Base-by-base conservation (phyloP, 2,797 vertebrate species). In the Botia almorhae region DNA sequence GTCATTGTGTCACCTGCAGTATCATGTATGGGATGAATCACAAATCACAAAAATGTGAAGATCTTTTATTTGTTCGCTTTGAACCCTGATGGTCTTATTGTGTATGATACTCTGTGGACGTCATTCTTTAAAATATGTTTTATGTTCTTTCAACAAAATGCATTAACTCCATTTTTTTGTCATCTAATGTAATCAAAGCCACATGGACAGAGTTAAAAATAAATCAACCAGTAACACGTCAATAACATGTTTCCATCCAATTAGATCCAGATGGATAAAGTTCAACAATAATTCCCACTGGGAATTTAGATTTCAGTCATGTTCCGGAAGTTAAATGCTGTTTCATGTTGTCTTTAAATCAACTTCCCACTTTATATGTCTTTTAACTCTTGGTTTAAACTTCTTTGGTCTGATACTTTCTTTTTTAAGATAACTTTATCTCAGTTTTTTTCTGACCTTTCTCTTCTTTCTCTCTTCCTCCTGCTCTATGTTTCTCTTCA, bases 391-490 rank as follows among this genome's bases (percentile, higher is more conserved):
- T 53, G 19, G 5, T 5, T 67, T 50, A 39, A 21, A 50, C 29
- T 61, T 53, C 48, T 74, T 43, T 29, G 68, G 51, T 69, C 81
- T 81, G 43, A 46, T 8, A 39, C 2, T 10, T 46, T 11, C 2
- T 10, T 46, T 46, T 46, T 46, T 46, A 46, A 46, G 10, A 8
- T 77, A 65, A 74, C 68, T 78, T 87, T 51, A 74, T 85, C 5
- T 58, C 85, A 68, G 75, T 43, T 84, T 79, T 79, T 55, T 67
- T 78, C 61, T 77, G n/a, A 71, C 29, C 53, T 72, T 43, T 74
- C 70, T 39, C 26, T 51, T 70, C 46, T 74, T 63, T 53, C 68
- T 76, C 16, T 74, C 90, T 74, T 89, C 91, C 68, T 77, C 50
- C 50, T 75, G 10, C 21, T 71, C 81, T 63, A 64, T 79, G 67